phyloP scores from a whole-genome alignment of 2,113 vertebrate species.

The Cairina moschata region DNA sequence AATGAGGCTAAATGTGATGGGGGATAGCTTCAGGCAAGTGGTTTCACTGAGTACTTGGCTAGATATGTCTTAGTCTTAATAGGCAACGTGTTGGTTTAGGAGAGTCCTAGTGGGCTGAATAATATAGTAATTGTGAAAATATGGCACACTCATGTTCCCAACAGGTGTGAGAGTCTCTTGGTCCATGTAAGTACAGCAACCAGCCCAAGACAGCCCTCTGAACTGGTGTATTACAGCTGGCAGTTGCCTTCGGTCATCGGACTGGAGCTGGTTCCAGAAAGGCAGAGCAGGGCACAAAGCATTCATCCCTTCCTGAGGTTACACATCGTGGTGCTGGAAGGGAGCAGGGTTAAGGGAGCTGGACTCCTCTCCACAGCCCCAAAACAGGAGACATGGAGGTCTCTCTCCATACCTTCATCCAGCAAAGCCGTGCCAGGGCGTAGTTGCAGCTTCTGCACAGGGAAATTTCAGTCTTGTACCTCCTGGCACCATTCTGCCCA shows the following conservation, averaged over 20 bases:
- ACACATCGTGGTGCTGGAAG: neutral
- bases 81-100: neutral
- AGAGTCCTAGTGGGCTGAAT: neutral
- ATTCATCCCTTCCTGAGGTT: neutral
- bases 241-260: neutral
- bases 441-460: neutral
- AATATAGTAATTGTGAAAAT: neutral
- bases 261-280: neutral
- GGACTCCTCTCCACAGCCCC: neutral
- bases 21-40: neutral
- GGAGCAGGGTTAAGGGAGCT: neutral
- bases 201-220: neutral
- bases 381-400: neutral
- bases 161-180: neutral
- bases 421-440: too few species aligned
- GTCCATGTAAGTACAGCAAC: rapidly evolving
- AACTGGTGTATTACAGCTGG: rapidly evolving
- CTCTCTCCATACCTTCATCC: neutral
- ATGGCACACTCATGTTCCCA: rapidly evolving
- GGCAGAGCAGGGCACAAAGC: neutral
- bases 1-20: neutral
- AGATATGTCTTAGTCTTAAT: neutral
- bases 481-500: neutral
- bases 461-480: too few species aligned
- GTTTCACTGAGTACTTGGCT: neutral